A percentile compares a stretch with the other conserved stretches of the same genome.
phyloP scores from a whole-genome alignment of 2,113 vertebrate species.

The Neopipo cinnamomea region DNA sequence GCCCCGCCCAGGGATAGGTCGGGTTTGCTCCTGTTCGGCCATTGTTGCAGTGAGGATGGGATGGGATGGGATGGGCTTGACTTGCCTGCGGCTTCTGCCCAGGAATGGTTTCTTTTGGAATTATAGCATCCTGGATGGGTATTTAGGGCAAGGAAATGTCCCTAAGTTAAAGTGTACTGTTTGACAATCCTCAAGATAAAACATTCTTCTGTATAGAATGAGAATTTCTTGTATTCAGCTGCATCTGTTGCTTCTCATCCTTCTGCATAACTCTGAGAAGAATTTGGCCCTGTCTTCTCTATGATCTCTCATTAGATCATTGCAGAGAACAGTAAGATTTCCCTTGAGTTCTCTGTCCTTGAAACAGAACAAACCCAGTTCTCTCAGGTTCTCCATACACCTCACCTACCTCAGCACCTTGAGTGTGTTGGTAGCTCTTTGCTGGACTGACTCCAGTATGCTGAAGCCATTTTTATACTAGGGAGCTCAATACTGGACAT shows the following conservation, averaged over 20 bases:
- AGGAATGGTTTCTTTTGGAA: no score
- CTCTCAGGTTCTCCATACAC: neutral
- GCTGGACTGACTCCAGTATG: neutral
- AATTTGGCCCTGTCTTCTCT: neutral
- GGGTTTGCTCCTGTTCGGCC: no score
- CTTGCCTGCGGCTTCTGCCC: no score
- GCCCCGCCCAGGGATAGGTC: no score
- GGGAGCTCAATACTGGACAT: neutral
- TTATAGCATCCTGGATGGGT: no score
- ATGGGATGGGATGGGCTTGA: no score
- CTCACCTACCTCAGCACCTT: neutral
- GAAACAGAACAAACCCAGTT: neutral
- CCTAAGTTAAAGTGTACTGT: no score
- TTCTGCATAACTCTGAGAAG: neutral
- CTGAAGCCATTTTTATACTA: neutral
- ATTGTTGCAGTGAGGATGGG: no score
- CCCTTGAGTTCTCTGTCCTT: neutral
- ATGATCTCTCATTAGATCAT: neutral
- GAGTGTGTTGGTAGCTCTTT: neutral
- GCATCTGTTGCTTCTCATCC: neutral
- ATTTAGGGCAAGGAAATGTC: no score
- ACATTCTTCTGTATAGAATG: fast-evolving
- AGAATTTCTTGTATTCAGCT: neutral
- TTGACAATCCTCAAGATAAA: neutral
- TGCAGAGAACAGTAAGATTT: neutral